phyloP scores from a whole-genome alignment of 2,888 invertebrate genomes.

The Bruchidius siliquastri region DNA sequence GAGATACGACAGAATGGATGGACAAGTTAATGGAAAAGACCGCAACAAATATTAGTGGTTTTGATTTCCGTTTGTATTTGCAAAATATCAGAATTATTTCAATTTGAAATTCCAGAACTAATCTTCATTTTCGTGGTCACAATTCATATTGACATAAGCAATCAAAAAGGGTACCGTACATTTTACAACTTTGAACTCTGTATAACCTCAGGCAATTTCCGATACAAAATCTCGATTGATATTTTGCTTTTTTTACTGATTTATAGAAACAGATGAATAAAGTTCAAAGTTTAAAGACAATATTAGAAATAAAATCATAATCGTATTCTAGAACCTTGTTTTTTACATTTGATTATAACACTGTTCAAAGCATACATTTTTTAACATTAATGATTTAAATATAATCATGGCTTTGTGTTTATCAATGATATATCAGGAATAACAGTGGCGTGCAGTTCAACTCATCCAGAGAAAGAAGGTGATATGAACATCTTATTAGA shows the following conservation, averaged over 20 bases:
- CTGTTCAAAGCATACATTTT: not conserved
- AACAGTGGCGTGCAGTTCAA: not conserved
- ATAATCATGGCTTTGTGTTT: not conserved
- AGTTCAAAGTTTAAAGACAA: not conserved
- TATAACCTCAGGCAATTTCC: not conserved
- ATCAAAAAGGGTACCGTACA: too few relatives aligned
- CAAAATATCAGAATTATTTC: too few relatives aligned
- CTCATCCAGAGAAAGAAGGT: too few relatives aligned
- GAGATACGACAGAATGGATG: too few relatives aligned
- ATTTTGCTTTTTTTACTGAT: not conserved
- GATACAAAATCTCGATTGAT: not conserved
- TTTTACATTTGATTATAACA: not conserved
- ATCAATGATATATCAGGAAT: not conserved
- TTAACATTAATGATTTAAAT: not conserved
- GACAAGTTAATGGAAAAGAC: too few relatives aligned
- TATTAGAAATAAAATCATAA: not conserved
- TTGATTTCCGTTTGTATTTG: too few relatives aligned
- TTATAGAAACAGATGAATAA: not conserved
- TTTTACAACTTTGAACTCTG: too few relatives aligned
- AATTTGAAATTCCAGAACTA: too few relatives aligned
- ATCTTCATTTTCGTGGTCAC: too few relatives aligned
- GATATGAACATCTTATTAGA: too few relatives aligned
- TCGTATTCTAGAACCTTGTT: not conserved
- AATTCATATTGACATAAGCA: too few relatives aligned
- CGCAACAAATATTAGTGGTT: too few relatives aligned